Base-by-base conservation (phyloP, 1,140 invertebrate genomes). In the Ladona fulva region DNA sequence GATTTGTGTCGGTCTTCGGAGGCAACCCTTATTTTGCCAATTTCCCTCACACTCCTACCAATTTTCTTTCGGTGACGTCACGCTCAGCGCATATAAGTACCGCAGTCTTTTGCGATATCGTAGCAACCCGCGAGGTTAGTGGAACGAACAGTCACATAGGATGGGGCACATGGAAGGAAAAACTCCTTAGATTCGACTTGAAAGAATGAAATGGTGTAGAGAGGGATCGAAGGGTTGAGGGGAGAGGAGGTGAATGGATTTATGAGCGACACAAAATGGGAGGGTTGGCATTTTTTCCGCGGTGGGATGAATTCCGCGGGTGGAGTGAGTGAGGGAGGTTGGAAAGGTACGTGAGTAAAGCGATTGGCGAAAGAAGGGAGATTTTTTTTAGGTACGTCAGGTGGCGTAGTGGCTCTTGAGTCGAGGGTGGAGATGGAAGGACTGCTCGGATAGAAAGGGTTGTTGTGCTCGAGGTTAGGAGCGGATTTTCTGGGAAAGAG, bases 181-280 rank as follows among this genome's bases (percentile, higher is more conserved):
- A 37, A 37, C 29, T 37, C 29, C 29, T 37, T 37, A 37, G 3
- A 1, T 37, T 8, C 29, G 29, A n/a, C n/a, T n/a, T n/a, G n/a
- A n/a, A 37, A 37, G 29, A 37, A 37, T 8, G n/a, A n/a, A n/a
- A n/a, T n/a, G 29, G 1, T 37, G 1, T 8, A 8, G 29, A 37
- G 29, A 37, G 8, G 29, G 29, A 37, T 37, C 29, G 29, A 37
- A 8, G 29, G 29, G 29, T n/a, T n/a, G n/a, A n/a, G n/a, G 10
- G 44, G 44, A 52, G 44, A 52, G 44, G 44, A 19, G 44, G 10
- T 19, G 44, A 19, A 66, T 66, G 52, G 52, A 66, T 66, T 66
- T 66, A 66, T 66, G 52, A 66, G 52, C 52, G 52, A 66, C 52
- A 66, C 16, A 66, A 66, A 66, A 66, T 66, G 52, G 52, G 52